Base-by-base conservation (phyloP, 2,888 invertebrate species). In the Drosophila bunnanda region DNA sequence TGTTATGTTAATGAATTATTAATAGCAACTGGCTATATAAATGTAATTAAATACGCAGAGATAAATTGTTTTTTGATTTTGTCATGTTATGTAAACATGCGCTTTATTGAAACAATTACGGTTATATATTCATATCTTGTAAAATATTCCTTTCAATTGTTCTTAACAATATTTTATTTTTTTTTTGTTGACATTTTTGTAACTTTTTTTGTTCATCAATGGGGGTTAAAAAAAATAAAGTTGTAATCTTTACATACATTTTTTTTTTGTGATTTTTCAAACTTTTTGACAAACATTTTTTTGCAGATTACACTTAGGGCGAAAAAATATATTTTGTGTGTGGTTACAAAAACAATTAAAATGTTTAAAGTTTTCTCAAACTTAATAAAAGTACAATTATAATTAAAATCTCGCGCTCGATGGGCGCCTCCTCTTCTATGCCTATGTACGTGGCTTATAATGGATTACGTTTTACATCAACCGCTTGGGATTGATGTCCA, bases 21-120 rank as follows among this genome's bases (percentile, higher is more conserved):
- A 13, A 41, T 44, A 44, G 3, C 43, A 3, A 13, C 20, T 13
- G 22, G 22, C 22, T 22, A 7, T 41, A n/a, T 17, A 12, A 2
- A 20, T 13, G 13, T 13, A 41, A 20, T 22, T 2, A 13, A 8
- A 13, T 43, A 25, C 22, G 15, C 44, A 25, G n/a, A n/a, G n/a
- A 25, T 25, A 44, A 9, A 7, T 9, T 25, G 4, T 34, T 12
- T 25, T 77, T 43, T 69, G 69, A 70, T 79, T 82, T 82, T 70
- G 65, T 60, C 77, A 82, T 64, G 82, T 28, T 67, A 43, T 65
- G 4, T 13, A 41, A 39, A 44, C 85, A 79, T 74, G 79, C 56
- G 17, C 69, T 82, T 82, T 88, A 80, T 82, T 82, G 7, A 75
- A 73, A 73, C 50, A 61, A 77, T 78, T 77, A 66, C 39, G 61